Conservation (phyloP, 2,888 invertebrate species). For the Zaprionus lineosus region DNA sequence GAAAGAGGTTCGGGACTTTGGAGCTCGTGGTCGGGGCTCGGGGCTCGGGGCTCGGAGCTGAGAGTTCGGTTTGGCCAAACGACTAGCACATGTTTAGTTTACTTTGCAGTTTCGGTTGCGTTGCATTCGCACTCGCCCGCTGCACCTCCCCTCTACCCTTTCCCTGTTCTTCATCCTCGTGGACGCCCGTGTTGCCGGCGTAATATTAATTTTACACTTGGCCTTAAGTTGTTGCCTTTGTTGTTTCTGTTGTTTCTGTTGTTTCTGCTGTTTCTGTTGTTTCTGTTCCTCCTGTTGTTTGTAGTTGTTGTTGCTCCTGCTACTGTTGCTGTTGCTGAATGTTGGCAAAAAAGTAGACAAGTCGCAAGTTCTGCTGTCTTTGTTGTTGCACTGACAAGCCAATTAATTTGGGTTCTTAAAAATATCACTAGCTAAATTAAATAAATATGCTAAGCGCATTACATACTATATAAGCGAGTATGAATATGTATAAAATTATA, state of each 20-base stretch:
- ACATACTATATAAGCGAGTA: constrained; percentile 18
- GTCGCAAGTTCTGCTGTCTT: constrained; percentile 28
- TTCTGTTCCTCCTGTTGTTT: constrained; percentile 21
- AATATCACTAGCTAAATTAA: constrained; percentile 73
- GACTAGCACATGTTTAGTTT: constrained; percentile 80
- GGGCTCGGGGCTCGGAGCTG: not conserved
- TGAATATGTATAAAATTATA: not conserved
- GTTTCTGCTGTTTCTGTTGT: constrained; percentile 26
- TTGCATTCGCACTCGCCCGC: constrained; percentile 53
- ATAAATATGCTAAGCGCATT: constrained; percentile 68
- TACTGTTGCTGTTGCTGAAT: constrained; percentile 26
- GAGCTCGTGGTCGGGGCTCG: constrained; percentile 4
- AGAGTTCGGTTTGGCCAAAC: constrained; percentile 47
- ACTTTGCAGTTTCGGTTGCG: constrained; percentile 77
- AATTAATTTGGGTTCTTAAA: constrained; percentile 75
- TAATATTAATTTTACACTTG: constrained; percentile 82
- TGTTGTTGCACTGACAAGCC: constrained; percentile 56
- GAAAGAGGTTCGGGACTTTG: too few species aligned
- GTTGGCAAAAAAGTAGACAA: constrained; percentile 51
- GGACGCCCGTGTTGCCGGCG: constrained; percentile 47
- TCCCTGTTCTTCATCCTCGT: not conserved
- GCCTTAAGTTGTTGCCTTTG: constrained; percentile 75
- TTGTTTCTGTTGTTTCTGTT: too few species aligned
- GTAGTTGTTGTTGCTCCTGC: constrained; percentile 14
- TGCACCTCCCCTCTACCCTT: constrained; percentile 8